phyloP scores from a whole-genome alignment of 2,113 vertebrate species.

The Vombatus ursinus region DNA sequence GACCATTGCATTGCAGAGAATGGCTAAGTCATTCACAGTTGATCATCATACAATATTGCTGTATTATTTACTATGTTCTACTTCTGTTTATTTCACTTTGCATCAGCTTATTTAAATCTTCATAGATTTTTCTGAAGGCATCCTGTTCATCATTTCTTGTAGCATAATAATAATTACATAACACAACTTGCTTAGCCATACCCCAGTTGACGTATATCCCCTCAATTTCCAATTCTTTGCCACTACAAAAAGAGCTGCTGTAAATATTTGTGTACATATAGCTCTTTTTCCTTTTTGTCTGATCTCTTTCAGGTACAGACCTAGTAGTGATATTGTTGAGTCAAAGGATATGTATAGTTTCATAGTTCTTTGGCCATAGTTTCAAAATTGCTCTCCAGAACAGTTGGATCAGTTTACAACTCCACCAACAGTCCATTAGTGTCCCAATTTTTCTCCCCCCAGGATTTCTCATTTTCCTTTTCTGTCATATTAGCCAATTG shows the following conservation, averaged over 20 bases:
- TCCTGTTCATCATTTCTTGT: background rate
- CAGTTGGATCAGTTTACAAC: background rate
- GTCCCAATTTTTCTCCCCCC: background rate
- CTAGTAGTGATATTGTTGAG: background rate
- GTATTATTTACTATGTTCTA: background rate
- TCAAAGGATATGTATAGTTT: background rate
- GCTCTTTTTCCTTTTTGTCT: background rate
- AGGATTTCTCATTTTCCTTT: background rate
- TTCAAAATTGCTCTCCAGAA: background rate
- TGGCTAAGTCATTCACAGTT: background rate
- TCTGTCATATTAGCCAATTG: background rate
- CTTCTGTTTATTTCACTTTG: background rate
- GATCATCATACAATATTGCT: background rate
- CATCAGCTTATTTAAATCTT: background rate
- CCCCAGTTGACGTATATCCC: background rate
- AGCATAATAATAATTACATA: background rate
- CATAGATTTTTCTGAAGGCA: background rate
- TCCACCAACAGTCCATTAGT: background rate
- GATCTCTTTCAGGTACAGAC: background rate
- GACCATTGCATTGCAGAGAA: background rate
- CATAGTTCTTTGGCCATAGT: background rate
- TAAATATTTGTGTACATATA: background rate
- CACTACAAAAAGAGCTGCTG: background rate
- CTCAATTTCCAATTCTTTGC: background rate
- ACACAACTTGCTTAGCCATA: background rate